Conservation (phyloP, 1,140 invertebrate genomes). For the Argopecten irradians region DNA sequence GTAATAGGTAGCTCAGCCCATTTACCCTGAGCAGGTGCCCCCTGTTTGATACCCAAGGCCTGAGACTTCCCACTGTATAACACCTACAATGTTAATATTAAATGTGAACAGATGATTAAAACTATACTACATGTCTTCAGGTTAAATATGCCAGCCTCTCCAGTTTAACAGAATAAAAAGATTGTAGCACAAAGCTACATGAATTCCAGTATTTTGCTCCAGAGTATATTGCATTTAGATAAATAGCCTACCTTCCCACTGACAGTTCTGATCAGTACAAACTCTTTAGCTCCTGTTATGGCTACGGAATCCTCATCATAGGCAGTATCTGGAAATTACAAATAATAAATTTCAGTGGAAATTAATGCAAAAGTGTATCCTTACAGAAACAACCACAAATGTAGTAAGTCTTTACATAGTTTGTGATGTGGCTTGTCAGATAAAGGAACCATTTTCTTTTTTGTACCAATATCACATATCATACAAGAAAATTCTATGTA, state of each 20-base stretch:
- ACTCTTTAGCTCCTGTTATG: slow-evolving; percentile 89
- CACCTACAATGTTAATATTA: no score
- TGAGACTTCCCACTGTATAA: slow-evolving; percentile 88
- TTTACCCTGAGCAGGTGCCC: slow-evolving; percentile 80
- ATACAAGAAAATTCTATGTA: background rate
- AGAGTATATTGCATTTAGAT: background rate
- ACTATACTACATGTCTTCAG: no score
- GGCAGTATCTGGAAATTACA: slow-evolving; percentile 73
- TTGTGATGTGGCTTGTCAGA: no score
- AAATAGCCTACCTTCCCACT: slow-evolving; percentile 84
- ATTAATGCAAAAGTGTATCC: no score
- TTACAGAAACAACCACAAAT: no score
- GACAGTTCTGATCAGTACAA: slow-evolving; percentile 86
- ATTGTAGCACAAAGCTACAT: background rate
- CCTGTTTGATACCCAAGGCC: slow-evolving; percentile 85
- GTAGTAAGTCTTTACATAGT: no score
- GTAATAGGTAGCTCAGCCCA: slow-evolving; percentile 87
- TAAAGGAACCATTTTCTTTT: no score
- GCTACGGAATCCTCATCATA: slow-evolving; percentile 83
- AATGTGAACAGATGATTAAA: no score
- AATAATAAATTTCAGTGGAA: background rate
- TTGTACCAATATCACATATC: background rate
- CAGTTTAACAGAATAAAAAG: background rate
- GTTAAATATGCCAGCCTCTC: no score
- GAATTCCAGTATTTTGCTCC: background rate